A percentile compares a stretch with the other conserved stretches of the same genome.
These are phyloP conservation scores for Bubo blakistoni DNA, from an alignment of 2,113 vertebrate genomes.

Conservation along the genomic window DNA sequence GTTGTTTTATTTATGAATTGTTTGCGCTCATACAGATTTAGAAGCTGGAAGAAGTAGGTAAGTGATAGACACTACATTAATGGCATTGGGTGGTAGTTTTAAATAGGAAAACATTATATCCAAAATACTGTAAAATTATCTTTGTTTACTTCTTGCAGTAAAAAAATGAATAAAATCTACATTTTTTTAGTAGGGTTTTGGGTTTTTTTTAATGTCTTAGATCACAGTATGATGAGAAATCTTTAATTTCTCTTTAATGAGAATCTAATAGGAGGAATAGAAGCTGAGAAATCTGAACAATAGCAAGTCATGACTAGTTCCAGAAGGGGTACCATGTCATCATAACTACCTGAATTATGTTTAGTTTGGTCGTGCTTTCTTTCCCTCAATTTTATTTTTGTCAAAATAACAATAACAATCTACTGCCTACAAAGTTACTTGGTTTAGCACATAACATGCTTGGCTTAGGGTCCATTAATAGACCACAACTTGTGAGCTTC, in stretches of 20 bases:
- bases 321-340: accelerated
- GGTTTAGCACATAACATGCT: not conserved
- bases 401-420: not conserved
- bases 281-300: not conserved
- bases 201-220: not conserved
- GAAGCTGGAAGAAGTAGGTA: not conserved
- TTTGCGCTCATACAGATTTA: accelerated
- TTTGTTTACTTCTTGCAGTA: not conserved
- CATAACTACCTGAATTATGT: not conserved
- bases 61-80: not conserved
- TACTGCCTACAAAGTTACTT: not conserved
- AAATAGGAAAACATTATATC: not conserved
- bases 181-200: not conserved
- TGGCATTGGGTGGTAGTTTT: not conserved
- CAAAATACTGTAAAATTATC: not conserved
- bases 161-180: not conserved
- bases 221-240: not conserved
- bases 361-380: not conserved
- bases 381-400: not conserved
- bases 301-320: not conserved
- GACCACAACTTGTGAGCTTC: not conserved
- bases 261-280: not conserved
- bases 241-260: not conserved
- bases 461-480: not conserved
- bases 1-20: not conserved